phyloP scores from a whole-genome alignment of 2,888 invertebrate genomes.

The Lasioglossum oenotherae region DNA sequence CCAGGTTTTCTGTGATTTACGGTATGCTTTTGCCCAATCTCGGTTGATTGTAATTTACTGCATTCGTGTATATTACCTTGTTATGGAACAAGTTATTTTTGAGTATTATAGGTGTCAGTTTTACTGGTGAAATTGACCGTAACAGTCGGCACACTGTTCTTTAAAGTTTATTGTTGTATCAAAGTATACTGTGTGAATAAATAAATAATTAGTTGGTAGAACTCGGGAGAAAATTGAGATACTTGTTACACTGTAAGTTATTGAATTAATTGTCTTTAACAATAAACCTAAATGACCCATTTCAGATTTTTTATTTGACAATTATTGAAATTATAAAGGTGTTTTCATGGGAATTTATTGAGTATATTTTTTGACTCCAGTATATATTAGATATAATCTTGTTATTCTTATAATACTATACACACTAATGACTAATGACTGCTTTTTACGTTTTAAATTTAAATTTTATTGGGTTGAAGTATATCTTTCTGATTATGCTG shows the following conservation, averaged over 20 bases:
- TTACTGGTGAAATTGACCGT: not conserved
- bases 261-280: not conserved
- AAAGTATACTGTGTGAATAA: not conserved
- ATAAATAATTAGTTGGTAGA: not conserved
- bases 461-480: too few species aligned
- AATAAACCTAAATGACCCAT: not conserved
- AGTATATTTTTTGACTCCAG: too few species aligned
- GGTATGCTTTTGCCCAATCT: constrained; percentile 5
- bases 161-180: not conserved
- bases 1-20: constrained; percentile 19
- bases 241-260: not conserved
- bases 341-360: too few species aligned
- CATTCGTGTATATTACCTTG: not conserved
- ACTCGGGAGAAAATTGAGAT: not conserved
- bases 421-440: too few species aligned
- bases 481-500: not conserved
- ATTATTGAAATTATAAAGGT: too few species aligned
- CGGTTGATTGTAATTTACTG: constrained; percentile 5
- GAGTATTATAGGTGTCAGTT: not conserved
- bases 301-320: too few species aligned
- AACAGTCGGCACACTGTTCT: not conserved
- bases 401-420: too few species aligned
- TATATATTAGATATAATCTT: too few species aligned
- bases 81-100: not conserved
- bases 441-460: too few species aligned